Base-by-base conservation (phyloP, 1,140 invertebrate species). In the Leptopilina boulardi region DNA sequence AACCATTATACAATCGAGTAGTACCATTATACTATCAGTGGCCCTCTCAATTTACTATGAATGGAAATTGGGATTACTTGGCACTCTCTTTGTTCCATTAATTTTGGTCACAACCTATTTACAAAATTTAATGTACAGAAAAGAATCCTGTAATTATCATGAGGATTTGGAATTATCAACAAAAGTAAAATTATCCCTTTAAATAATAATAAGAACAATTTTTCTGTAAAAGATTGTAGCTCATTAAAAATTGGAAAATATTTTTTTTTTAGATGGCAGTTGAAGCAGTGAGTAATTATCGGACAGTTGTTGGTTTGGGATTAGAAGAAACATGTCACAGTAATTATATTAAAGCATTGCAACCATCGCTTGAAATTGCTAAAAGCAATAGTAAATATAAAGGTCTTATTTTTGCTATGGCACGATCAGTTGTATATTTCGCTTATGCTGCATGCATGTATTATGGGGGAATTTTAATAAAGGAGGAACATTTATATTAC, bases 211-310 rank as follows among this genome's bases (percentile, higher is more conserved):
- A n/a, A n/a, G n/a, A n/a, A n/a, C n/a, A n/a, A n/a, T n/a, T n/a
- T n/a, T n/a, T n/a, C n/a, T n/a, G n/a, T n/a, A n/a, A 38, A 38
- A 9, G 34, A 38, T 4, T 38, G 34, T 38, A 38, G n/a, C n/a
- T n/a, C n/a, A n/a, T 38, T 18, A 23, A n/a, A 26, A 44, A 78
- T 10, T 59, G 26, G 13, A 23, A 59, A 23, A 79, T 86, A 38
- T 84, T 42, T 80, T n/a, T n/a, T n/a, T n/a, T n/a, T n/a, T n/a
- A 95, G 94, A 91, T 96, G 81, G 95, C 96, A 4, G 94, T 95
- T 41, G 96, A 97, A 90, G 94, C 94, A 21, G 94, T 97, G 18
- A 92, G 94, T 38, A 96, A 96, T 84, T 94, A 96, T 8, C 90
- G 94, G 79, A 97, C 96, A 3, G 95, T 97, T 2, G 95, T 94